Conservation (phyloP, 2,113 vertebrate species). For the Protobothrops flavoviridis region DNA sequence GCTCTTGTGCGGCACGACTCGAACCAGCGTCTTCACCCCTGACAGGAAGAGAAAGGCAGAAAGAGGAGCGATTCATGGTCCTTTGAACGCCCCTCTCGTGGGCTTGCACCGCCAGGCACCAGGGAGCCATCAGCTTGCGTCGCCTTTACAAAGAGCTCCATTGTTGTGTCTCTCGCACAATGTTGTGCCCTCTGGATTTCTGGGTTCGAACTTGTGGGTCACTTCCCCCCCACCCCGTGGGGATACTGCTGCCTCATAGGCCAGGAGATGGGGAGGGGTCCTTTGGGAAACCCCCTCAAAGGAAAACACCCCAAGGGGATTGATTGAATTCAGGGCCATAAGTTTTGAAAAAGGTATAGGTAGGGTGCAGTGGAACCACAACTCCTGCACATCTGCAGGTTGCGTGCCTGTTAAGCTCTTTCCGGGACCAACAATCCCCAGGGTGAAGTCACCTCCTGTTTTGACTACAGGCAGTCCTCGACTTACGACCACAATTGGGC, state of each 20-base stretch:
- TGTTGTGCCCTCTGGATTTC: not conserved
- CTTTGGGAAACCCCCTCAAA: not conserved
- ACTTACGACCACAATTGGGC: not conserved
- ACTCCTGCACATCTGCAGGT: not conserved
- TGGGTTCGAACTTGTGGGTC: not conserved
- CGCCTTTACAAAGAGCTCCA: not conserved
- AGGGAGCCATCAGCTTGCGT: not conserved
- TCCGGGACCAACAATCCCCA: not conserved
- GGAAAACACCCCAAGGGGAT: not conserved
- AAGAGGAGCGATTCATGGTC: not conserved
- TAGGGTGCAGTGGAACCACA: not conserved
- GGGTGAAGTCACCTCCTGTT: too few species aligned
- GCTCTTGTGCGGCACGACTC: not conserved
- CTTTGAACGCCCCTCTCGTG: not conserved
- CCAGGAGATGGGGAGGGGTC: not conserved
- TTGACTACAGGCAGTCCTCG: not conserved
- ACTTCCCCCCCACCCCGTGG: rapidly evolving
- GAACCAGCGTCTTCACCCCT: slow-evolving; percentile 4
- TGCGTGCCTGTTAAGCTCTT: not conserved
- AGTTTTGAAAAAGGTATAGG: not conserved
- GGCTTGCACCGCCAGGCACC: slow-evolving; percentile 10
- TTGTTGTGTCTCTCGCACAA: not conserved
- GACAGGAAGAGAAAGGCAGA: not conserved
- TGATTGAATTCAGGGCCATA: too few species aligned
- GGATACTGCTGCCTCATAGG: not conserved